Base-by-base conservation (phyloP, 2,113 vertebrate genomes). In the Gymnarchus niloticus region DNA sequence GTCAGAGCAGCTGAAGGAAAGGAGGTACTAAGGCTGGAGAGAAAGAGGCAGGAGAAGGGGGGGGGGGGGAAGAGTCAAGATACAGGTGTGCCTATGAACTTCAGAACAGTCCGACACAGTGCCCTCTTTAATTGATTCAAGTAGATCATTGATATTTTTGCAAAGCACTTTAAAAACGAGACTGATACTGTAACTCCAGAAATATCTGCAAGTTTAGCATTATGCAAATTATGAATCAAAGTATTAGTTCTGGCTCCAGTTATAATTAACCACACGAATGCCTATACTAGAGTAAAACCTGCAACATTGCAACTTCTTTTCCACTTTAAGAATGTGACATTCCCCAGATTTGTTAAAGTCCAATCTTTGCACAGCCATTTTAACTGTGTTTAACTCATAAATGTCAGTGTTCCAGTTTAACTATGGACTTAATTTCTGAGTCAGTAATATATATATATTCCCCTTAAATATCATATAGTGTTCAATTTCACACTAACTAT, bases 131-230 rank as follows among this genome's bases (percentile, higher is more conserved):
- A 84, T 84, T 49, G 59, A 37, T 84, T 52, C n/a, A 65, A 69
- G 25, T 17, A 51, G 44, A 73, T 3, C 59, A 65, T 73, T 48
- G 73, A 84, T 73, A 52, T 77, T 77, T 44, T 23, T 54, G 78
- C 49, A 6, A 85, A 77, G 84, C 84, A 85, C 84, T 85, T 77
- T 85, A 85, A 78, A 77, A 85, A 56, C 37, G 49, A 56, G 83
- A 54, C 57, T 84, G 57, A 84, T 69, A 84, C 49, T 84, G 46
- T 84, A 73, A 23, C n/a, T 41, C 21, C 51, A 56, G 51, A 52
- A 49, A 73, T 76, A 73, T 52, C 65, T 73, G 48, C 19, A 12
- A 84, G 46, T 44, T 33, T 84, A 44, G 41, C 76, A 69, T 37
- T 84, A 73, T 84, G n/a, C 65, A 59, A 83, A 59, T 83, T 61